Conservation (phyloP, 2,888 invertebrate genomes). For the Hirtodrosophila confusa region DNA sequence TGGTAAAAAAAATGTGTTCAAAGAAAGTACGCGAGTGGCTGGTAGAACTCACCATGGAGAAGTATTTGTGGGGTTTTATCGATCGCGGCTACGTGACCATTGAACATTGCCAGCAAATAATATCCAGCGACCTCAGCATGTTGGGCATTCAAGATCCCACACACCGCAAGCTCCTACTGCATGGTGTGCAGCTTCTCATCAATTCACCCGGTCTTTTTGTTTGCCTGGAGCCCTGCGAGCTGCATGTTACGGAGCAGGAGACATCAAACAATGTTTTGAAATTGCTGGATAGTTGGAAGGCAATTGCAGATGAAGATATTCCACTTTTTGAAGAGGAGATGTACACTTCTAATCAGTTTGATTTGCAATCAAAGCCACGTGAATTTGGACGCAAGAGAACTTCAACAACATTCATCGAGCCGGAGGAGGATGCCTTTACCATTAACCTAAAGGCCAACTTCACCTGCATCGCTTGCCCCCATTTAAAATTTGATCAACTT, state of each 20-base stretch:
- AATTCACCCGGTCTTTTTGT: slow-evolving; percentile 22
- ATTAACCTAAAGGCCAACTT: slow-evolving; percentile 7
- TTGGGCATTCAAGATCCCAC: slow-evolving; percentile 41
- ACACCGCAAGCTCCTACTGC: slow-evolving; percentile 44
- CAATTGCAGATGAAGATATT: too few species aligned
- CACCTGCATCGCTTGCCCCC: slow-evolving; percentile 1
- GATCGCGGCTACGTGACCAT: slow-evolving; percentile 44
- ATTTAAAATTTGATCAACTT: slow-evolving; percentile 2
- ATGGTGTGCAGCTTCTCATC: slow-evolving; percentile 44
- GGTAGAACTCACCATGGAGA: slow-evolving; percentile 57
- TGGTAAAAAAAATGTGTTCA: slow-evolving; percentile 37
- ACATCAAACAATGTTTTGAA: background rate
- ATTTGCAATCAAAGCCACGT: too few species aligned
- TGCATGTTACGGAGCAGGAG: slow-evolving; percentile 3
- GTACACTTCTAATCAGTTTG: too few species aligned
- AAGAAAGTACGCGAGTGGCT: slow-evolving; percentile 59
- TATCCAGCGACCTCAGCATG: slow-evolving; percentile 38
- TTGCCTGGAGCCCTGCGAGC: slow-evolving; percentile 34
- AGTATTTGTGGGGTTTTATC: slow-evolving; percentile 32
- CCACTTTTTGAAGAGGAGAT: background rate
- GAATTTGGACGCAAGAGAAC: too few species aligned
- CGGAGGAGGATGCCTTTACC: background rate
- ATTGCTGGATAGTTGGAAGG: too few species aligned
- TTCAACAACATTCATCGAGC: too few species aligned
- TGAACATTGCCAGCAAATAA: slow-evolving; percentile 36